Conservation (phyloP, 2,888 invertebrate genomes). For the Patella depressa region DNA sequence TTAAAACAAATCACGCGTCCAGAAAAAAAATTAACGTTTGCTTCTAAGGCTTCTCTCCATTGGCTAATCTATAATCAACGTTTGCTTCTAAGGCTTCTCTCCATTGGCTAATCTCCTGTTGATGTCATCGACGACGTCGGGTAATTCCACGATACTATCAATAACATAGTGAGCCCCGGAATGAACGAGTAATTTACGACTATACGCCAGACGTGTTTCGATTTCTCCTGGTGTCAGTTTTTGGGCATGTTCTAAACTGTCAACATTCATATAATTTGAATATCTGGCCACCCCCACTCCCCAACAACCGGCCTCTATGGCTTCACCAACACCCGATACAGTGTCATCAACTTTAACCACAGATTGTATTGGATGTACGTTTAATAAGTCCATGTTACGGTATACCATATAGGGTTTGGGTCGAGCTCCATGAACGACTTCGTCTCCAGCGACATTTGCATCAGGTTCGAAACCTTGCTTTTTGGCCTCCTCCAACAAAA, state of each 20-base stretch:
- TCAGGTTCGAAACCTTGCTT: slow-evolving; percentile 69
- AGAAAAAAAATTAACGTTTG: not conserved
- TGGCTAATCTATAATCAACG: slow-evolving; percentile 42
- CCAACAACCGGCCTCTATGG: slow-evolving; percentile 71
- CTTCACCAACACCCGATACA: slow-evolving; percentile 68
- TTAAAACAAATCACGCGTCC: not conserved
- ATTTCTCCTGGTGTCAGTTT: slow-evolving; percentile 58
- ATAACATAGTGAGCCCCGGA: slow-evolving; percentile 71
- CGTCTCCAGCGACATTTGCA: slow-evolving; percentile 68
- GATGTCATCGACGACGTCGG: slow-evolving; percentile 68
- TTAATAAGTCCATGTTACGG: slow-evolving; percentile 68
- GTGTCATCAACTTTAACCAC: slow-evolving; percentile 71
- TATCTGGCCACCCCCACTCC: slow-evolving; percentile 69
- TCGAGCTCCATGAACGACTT: slow-evolving; percentile 66
- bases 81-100: slow-evolving; percentile 57
- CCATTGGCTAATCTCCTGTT: slow-evolving; percentile 64
- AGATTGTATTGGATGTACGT: slow-evolving; percentile 66
- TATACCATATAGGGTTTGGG: slow-evolving; percentile 72
- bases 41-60: slow-evolving; percentile 61
- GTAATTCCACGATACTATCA: slow-evolving; percentile 68
- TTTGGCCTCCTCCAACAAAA: slow-evolving; percentile 60
- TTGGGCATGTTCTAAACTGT: slow-evolving; percentile 61
- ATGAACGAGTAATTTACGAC: slow-evolving; percentile 61
- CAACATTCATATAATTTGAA: slow-evolving; percentile 70
- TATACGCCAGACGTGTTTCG: slow-evolving; percentile 45